Percentiles rank a stretch among this genome's conserved stretches.
phyloP scores from a whole-genome alignment of 2,113 vertebrate species.

The Neolamprologus devosi region DNA sequence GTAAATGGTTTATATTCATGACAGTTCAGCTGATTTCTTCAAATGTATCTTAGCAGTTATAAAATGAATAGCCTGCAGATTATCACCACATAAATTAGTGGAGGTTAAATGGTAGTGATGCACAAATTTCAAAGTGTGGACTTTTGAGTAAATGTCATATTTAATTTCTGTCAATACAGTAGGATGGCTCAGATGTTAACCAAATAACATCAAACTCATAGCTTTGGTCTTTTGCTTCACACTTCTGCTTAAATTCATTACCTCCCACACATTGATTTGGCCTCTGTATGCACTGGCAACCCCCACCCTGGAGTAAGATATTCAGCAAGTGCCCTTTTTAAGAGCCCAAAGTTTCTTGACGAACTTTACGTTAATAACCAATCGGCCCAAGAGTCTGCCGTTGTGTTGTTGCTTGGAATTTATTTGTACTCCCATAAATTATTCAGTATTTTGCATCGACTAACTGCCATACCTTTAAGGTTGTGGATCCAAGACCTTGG shows the following conservation, averaged over 20 bases:
- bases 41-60: background rate
- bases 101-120: constrained; percentile 3
- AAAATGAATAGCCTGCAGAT: background rate
- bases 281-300: constrained; percentile 17
- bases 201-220: constrained; percentile 24
- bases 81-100: background rate
- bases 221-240: background rate
- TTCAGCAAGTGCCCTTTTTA: constrained; percentile 66
- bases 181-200: background rate
- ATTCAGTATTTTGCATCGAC: constrained; percentile 77
- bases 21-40: background rate
- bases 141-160: constrained; percentile 28
- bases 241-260: constrained; percentile 26
- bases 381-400: constrained; percentile 50
- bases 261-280: constrained; percentile 41
- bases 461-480: constrained; percentile 76
- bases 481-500: constrained; percentile 62
- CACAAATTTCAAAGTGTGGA: background rate
- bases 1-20: background rate
- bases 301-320: constrained; percentile 59
- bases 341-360: constrained; percentile 61
- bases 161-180: constrained; percentile 23
- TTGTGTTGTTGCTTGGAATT: constrained; percentile 70
- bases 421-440: constrained; percentile 74
- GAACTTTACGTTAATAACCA: constrained; percentile 66